phyloP scores from a whole-genome alignment of 2,113 vertebrate genomes.

The Helogale parvula region DNA sequence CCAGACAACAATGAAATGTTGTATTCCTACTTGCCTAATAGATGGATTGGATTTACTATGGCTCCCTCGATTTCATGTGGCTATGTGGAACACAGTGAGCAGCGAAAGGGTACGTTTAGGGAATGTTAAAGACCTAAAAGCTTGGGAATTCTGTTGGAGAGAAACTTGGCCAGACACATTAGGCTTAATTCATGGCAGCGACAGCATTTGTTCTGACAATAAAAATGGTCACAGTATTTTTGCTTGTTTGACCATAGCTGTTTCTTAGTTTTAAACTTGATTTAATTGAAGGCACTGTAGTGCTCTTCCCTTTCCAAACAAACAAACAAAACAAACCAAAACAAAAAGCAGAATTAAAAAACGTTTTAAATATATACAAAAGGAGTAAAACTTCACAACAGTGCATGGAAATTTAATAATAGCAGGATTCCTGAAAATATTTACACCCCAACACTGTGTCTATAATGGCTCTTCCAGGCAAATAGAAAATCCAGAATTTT shows the following conservation, averaged over 20 bases:
- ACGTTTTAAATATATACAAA: constrained; percentile 48
- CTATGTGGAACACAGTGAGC: constrained; percentile 65
- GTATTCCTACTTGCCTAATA: neutral
- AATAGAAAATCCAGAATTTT: constrained; percentile 81
- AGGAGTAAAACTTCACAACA: constrained; percentile 33
- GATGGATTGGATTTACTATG: constrained; percentile 43
- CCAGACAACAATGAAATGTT: constrained; percentile 63
- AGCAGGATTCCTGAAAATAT: constrained; percentile 75
- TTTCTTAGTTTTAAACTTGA: constrained; percentile 13
- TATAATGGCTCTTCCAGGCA: constrained; percentile 79
- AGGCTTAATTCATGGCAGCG: constrained; percentile 42
- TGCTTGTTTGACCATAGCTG: neutral
- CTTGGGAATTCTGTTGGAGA: constrained; percentile 10
- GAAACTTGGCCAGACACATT: constrained; percentile 56
- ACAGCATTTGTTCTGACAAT: neutral
- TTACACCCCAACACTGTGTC: constrained; percentile 71
- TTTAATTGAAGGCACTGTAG: constrained; percentile 11
- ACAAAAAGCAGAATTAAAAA: neutral
- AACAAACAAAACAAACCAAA: neutral
- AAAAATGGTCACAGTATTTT: neutral
- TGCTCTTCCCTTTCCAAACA: neutral
- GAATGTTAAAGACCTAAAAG: constrained; percentile 30
- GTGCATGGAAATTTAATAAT: constrained; percentile 78
- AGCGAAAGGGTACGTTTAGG: constrained; percentile 33
- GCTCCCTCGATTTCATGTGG: neutral